Evolutionary conservation across 92 coral and sea anemone genomes (phyloP), one percentile per base, ranked within the genome.

Genomic region (Palythoa caribaeorum): DNA sequence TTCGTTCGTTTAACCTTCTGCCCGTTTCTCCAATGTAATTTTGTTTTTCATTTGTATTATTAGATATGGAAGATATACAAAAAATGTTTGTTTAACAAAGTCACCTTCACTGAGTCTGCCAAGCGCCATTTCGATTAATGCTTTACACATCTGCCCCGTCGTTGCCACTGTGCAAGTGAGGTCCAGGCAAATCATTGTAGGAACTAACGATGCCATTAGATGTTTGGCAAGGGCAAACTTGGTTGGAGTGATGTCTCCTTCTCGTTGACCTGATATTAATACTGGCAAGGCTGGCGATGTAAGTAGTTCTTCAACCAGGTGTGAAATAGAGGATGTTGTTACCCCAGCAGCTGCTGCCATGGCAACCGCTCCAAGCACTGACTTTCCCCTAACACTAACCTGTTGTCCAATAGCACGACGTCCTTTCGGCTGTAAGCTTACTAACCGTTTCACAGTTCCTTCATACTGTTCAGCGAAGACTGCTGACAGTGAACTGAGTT

Each of bases 301-400:
- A 71, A 97, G 70, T 68, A 97, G 89, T 84, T 95, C 94, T 63
- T 97, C 99, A 71, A 94, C 90, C 13, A 93, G 66, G 83, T 88
- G 89, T 15, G 99, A 87, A 47, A 88, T 89, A 44, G 92, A 83
- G 9, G 95, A 85, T 2, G 94, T 87, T 38, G 95, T 88, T 51
- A 93, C 93, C 48, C 99, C 99, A 17, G 97, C 96, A 47, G 99
- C 99, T 28, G 99, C 99, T 87, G 98, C 99, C 93, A 94, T 92
- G 78, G 99, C 99, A 90, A 97, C 94, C 55, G 96, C 95, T n/a
- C 98, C 98, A 70, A 97, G 86, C 0, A 78, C 92, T 19, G 94
- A 91, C 39, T 87, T 89, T 28, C 94, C 89, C n/a, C 87, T 86
- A 37, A 86, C 88, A 28, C 88, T 91, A 19, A 90, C 87, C 50